Evolutionary conservation across 2,888 invertebrate genomes (phyloP).

Genomic region (Merodon equestris): DNA sequence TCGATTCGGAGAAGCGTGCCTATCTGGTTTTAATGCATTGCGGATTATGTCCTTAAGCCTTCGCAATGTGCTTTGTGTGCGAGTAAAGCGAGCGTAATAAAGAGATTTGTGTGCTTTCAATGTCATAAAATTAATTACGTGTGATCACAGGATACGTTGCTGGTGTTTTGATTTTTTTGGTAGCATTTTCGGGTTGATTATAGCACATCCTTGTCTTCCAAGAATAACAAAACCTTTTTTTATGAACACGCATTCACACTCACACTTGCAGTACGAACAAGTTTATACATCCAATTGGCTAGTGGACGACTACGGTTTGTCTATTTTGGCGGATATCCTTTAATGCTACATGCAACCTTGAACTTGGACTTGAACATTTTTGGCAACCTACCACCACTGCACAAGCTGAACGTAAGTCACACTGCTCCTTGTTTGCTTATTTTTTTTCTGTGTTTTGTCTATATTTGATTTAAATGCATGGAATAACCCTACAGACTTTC

Average conservation of each 20-base stretch:
- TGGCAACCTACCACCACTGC: conserved; percentile 36
- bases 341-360: conserved; percentile 48
- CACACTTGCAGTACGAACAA: conserved; percentile 27
- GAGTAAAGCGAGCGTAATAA: neutral
- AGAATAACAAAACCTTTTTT: conserved; percentile 8
- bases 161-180: neutral
- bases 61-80: too few species aligned
- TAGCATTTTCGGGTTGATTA: conserved; percentile 10
- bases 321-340: conserved; percentile 44
- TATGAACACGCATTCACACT: conserved; percentile 18
- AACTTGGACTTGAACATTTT: conserved; percentile 60
- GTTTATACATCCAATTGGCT: too few species aligned
- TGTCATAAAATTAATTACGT: conserved; percentile 27
- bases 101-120: conserved; percentile 4
- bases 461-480: too few species aligned
- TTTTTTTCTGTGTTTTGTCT: neutral
- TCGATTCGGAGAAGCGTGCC: conserved; percentile 9
- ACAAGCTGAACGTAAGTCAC: conserved; percentile 43
- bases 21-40: conserved; percentile 6
- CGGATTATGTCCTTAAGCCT: conserved; percentile 18
- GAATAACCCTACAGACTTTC: too few species aligned
- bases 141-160: conserved; percentile 9
- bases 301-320: conserved; percentile 33
- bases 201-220: conserved; percentile 41
- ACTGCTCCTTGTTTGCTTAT: neutral